These are phyloP conservation scores for Pandemis heparana DNA, from an alignment of 2,888 invertebrate genomes.

Conservation along the genomic window DNA sequence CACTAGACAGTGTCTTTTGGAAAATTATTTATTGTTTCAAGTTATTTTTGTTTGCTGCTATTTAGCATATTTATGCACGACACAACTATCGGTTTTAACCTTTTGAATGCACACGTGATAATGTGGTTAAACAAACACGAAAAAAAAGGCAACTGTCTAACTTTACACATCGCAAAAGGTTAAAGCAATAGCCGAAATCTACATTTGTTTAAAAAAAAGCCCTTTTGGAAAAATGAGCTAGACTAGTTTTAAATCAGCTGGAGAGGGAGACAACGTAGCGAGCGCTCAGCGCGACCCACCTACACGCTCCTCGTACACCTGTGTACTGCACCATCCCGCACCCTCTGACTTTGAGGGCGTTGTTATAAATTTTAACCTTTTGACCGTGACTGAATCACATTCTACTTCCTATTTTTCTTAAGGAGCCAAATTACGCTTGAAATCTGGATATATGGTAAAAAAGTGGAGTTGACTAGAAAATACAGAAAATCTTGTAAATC, in stretches of 20 bases:
- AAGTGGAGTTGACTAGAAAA: no score
- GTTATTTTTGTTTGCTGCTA: no score
- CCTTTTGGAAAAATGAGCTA: constrained; percentile 57
- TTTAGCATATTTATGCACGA: no score
- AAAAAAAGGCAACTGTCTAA: not conserved
- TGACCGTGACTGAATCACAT: not conserved
- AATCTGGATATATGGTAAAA: no score
- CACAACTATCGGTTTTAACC: not conserved
- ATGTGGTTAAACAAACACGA: not conserved
- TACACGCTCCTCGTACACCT: not conserved
- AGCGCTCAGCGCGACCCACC: constrained; percentile 44
- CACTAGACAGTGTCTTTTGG: no score
- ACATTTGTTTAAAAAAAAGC: not conserved
- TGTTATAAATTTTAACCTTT: constrained; percentile 17
- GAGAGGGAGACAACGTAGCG: constrained; percentile 75
- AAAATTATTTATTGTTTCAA: no score
- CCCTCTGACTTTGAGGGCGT: constrained; percentile 7
- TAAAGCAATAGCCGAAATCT: not conserved
- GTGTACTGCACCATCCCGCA: constrained; percentile 16
- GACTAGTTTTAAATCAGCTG: constrained; percentile 68
- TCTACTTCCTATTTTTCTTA: not conserved
- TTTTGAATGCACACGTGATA: not conserved
- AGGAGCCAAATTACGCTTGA: not conserved
- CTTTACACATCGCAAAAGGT: not conserved
- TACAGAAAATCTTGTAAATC: not conserved